Evolutionary conservation across 1,140 invertebrate species (phyloP).

Genomic region (Drosophila yakuba): DNA sequence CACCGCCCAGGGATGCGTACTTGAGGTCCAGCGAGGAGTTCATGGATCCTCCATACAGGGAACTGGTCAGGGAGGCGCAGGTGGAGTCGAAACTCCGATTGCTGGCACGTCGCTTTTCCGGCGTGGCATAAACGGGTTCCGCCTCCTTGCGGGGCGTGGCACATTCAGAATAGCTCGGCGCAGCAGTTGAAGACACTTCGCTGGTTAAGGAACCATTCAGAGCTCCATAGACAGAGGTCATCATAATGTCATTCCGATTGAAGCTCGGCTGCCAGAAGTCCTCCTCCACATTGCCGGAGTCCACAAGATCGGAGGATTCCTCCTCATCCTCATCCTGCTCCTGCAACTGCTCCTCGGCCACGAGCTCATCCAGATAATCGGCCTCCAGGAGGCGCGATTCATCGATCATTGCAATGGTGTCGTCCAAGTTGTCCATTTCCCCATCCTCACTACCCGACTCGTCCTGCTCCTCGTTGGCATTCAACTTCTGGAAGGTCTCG

Average conservation of each 20-base stretch:
- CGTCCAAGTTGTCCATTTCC: slow-evolving; percentile 26
- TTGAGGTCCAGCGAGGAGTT: slow-evolving; percentile 77
- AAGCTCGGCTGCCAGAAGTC: slow-evolving; percentile 74
- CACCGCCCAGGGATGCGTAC: slow-evolving; percentile 63
- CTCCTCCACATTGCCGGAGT: slow-evolving; percentile 62
- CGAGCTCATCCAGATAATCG: slow-evolving; percentile 78
- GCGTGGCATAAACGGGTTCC: slow-evolving; percentile 74
- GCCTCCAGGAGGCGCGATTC: slow-evolving; percentile 73
- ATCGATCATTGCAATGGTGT: slow-evolving; percentile 78
- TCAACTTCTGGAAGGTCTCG: slow-evolving; percentile 75
- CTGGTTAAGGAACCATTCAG: slow-evolving; percentile 73
- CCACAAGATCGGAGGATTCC: slow-evolving; percentile 39
- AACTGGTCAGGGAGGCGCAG: slow-evolving; percentile 73
- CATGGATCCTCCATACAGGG: slow-evolving; percentile 75
- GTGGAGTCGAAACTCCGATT: slow-evolving; percentile 82
- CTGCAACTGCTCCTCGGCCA: slow-evolving; percentile 47
- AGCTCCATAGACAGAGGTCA: slow-evolving; percentile 81
- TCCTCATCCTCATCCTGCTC: slow-evolving; percentile 26
- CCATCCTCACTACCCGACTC: slow-evolving; percentile 47
- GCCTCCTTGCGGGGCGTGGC: slow-evolving; percentile 44
- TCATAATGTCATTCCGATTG: slow-evolving; percentile 79
- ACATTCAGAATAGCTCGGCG: slow-evolving; percentile 22
- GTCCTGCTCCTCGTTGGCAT: slow-evolving; percentile 43
- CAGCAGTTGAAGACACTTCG: slow-evolving; percentile 37
- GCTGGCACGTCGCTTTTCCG: slow-evolving; percentile 73